A percentile compares a stretch with the other conserved stretches of the same genome.
phyloP scores from a whole-genome alignment of 2,888 invertebrate genomes.

The Ceraclea dissimilis region DNA sequence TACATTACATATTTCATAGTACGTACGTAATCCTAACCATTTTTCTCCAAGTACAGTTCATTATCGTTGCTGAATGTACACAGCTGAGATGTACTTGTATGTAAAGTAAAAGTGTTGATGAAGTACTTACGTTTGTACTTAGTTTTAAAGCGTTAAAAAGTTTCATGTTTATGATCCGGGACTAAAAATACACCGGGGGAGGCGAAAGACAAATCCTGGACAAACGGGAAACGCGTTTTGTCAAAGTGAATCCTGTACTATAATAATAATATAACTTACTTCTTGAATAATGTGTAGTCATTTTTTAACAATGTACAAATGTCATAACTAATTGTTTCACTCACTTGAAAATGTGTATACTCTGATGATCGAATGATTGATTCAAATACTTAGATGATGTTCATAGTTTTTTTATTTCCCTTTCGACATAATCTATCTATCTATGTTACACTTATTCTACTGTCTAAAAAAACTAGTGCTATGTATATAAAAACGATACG shows the following conservation, averaged over 20 bases:
- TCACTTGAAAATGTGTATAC: neutral
- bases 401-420: no score
- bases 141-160: neutral
- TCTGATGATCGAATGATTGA: neutral
- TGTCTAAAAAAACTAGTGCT: no score
- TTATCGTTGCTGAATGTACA: no score
- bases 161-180: neutral
- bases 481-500: no score
- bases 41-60: no score
- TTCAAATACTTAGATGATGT: neutral
- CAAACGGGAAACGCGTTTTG: neutral
- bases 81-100: no score
- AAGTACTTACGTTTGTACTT: no score
- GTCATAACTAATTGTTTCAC: constrained; percentile 1
- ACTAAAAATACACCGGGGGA: neutral
- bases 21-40: no score
- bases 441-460: no score
- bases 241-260: neutral
- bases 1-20: no score
- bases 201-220: neutral
- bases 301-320: neutral
- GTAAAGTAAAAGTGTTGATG: no score
- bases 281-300: neutral
- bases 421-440: no score
- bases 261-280: neutral